A percentile compares a stretch with the other conserved stretches of the same genome.
Evolutionary conservation across 2,888 invertebrate species (phyloP).

Genomic region (Lutraria lutraria): DNA sequence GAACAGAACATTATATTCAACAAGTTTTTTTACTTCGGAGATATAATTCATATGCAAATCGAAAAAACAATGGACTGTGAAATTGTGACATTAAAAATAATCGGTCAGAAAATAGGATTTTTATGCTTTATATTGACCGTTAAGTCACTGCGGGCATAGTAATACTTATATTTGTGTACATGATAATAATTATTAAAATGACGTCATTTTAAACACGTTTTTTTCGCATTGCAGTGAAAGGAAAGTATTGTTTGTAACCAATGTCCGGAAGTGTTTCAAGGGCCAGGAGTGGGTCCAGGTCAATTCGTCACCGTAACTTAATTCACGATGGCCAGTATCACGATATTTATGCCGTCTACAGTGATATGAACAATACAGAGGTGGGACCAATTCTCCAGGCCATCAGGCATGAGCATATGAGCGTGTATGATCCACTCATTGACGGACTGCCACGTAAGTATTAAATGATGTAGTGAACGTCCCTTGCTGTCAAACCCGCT

Average conservation of each 20-base stretch:
- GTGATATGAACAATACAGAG: slow-evolving; percentile 33
- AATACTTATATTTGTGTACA: no score
- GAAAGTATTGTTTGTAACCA: not conserved
- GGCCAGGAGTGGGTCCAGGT: not conserved
- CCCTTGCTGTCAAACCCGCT: not conserved
- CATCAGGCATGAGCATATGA: not conserved
- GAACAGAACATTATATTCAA: no score
- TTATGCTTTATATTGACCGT: no score
- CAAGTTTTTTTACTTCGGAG: no score
- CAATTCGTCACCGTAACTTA: not conserved
- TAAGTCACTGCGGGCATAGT: no score
- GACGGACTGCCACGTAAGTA: slow-evolving; percentile 46
- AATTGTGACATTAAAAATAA: no score
- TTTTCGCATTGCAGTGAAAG: not conserved
- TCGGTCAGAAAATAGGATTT: no score
- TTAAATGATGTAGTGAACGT: not conserved
- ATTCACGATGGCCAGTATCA: not conserved
- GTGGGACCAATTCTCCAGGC: slow-evolving; percentile 29
- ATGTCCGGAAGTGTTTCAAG: not conserved
- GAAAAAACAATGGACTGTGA: no score
- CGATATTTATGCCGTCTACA: slow-evolving; percentile 48
- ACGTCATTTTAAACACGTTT: no score
- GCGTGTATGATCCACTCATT: slow-evolving; percentile 37
- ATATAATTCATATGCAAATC: no score
- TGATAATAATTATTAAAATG: no score